A percentile compares a stretch with the other conserved stretches of the same genome.
Conservation (phyloP, 2,888 invertebrate species). For the Drosophila subquinaria region DNA sequence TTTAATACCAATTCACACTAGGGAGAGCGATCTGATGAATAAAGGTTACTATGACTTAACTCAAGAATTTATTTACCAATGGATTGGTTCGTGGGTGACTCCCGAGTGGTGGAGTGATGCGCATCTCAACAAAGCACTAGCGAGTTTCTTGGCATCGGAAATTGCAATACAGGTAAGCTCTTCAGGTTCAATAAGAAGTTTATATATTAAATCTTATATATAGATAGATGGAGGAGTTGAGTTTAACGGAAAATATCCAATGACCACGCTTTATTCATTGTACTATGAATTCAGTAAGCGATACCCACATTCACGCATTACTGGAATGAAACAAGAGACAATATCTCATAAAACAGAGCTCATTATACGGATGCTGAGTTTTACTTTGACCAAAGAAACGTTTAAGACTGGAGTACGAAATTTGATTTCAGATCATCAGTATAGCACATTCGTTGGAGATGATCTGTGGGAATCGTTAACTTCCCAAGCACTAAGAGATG, state of each 20-base stretch:
- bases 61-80: constrained; percentile 92
- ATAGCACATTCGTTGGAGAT: constrained; percentile 91
- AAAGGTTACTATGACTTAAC: constrained; percentile 89
- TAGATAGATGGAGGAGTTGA: constrained; percentile 90
- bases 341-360: constrained; percentile 91
- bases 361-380: constrained; percentile 95
- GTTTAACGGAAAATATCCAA: constrained; percentile 92
- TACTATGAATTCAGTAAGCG: constrained; percentile 93
- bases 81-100: constrained; percentile 91
- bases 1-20: constrained; percentile 80
- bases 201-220: neutral
- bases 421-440: constrained; percentile 90
- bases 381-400: constrained; percentile 91
- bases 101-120: constrained; percentile 93
- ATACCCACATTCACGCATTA: constrained; percentile 91
- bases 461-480: constrained; percentile 93
- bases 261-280: constrained; percentile 91
- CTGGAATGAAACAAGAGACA: constrained; percentile 90
- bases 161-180: constrained; percentile 89
- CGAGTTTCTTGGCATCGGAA: constrained; percentile 91
- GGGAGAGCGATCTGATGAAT: constrained; percentile 90
- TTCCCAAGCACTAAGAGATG: constrained; percentile 88
- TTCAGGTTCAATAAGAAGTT: no score
- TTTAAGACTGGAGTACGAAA: constrained; percentile 91
- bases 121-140: constrained; percentile 91